Percentiles rank a stretch among this genome's conserved stretches.
These are phyloP conservation scores for Leptinotarsa peninsularis DNA, from an alignment of 2,888 invertebrate species.

Conservation along the genomic window DNA sequence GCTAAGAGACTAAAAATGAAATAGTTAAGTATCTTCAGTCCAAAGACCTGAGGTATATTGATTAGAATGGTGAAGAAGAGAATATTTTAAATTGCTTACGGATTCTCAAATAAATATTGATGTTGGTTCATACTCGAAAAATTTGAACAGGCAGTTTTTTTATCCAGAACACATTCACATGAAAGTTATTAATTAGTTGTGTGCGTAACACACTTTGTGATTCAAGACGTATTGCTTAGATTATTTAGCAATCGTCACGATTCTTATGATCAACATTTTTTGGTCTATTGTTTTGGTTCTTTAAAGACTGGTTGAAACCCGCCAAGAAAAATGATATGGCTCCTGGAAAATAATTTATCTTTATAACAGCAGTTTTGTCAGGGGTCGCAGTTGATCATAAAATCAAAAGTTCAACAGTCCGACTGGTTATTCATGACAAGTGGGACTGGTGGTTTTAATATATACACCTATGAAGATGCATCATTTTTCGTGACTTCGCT, in stretches of 20 bases:
- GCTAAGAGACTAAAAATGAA: conserved; percentile 41
- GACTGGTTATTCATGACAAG: conserved; percentile 1
- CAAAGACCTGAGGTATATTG: conserved; percentile 37
- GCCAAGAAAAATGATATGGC: background rate
- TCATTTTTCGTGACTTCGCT: too few species aligned
- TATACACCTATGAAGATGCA: conserved; percentile 22
- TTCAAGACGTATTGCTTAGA: background rate
- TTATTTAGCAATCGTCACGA: background rate
- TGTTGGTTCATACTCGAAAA: conserved; percentile 57
- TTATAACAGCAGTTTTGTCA: background rate
- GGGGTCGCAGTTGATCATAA: background rate
- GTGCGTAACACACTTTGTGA: conserved; percentile 57
- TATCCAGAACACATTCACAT: conserved; percentile 56
- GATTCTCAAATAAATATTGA: conserved; percentile 54
- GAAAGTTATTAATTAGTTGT: conserved; percentile 56
- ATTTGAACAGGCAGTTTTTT: conserved; percentile 51
- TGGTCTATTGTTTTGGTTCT: background rate
- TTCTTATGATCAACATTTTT: background rate
- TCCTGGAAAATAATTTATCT: background rate
- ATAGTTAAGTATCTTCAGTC: conserved; percentile 36
- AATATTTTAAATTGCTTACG: conserved; percentile 40
- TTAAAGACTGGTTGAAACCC: background rate
- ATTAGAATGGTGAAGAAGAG: conserved; percentile 51
- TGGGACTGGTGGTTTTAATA: conserved; percentile 47
- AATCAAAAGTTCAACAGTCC: background rate